Evolutionary conservation across 2,888 invertebrate genomes (phyloP).

Genomic region (Lasioglossum morio): DNA sequence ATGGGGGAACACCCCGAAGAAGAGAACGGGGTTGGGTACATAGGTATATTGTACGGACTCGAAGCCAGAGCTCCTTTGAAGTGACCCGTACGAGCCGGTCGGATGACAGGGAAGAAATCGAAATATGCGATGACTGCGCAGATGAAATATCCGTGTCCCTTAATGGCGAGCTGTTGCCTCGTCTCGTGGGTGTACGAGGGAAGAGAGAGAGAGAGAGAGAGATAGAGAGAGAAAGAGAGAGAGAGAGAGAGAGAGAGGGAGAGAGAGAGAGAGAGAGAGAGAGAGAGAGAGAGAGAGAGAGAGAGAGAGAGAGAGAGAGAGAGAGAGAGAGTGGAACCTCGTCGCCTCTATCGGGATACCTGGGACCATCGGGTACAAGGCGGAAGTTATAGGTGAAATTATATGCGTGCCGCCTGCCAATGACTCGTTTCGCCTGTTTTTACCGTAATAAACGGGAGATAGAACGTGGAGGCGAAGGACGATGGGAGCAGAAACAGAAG

Average conservation of each 20-base stretch:
- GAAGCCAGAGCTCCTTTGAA: constrained; percentile 73
- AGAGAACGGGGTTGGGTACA: constrained; percentile 55
- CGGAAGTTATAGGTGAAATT: constrained; percentile 55
- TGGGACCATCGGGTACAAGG: constrained; percentile 38
- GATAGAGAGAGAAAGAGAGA: constrained; percentile 15
- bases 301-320: constrained; percentile 26
- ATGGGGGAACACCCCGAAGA: constrained; percentile 53
- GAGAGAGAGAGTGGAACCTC: constrained; percentile 38
- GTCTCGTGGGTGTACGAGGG: constrained; percentile 64
- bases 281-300: constrained; percentile 42
- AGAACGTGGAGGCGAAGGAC: too few species aligned
- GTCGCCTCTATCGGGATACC: constrained; percentile 55
- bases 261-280: constrained; percentile 1
- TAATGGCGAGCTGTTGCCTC: constrained; percentile 75
- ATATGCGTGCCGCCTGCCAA: constrained; percentile 40
- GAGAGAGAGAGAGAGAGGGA: constrained; percentile 38
- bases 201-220: neutral
- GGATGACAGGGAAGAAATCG: constrained; percentile 80
- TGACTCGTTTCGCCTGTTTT: constrained; percentile 39
- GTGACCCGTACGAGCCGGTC: constrained; percentile 73
- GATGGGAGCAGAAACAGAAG: neutral
- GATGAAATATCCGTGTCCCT: constrained; percentile 79
- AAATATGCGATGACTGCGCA: constrained; percentile 81
- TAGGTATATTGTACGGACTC: constrained; percentile 68
- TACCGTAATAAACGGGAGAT: neutral